A percentile compares a stretch with the other conserved stretches of the same genome.
Evolutionary conservation across 2,113 vertebrate species (phyloP).

Genomic region (Campylomormyrus numenius): DNA sequence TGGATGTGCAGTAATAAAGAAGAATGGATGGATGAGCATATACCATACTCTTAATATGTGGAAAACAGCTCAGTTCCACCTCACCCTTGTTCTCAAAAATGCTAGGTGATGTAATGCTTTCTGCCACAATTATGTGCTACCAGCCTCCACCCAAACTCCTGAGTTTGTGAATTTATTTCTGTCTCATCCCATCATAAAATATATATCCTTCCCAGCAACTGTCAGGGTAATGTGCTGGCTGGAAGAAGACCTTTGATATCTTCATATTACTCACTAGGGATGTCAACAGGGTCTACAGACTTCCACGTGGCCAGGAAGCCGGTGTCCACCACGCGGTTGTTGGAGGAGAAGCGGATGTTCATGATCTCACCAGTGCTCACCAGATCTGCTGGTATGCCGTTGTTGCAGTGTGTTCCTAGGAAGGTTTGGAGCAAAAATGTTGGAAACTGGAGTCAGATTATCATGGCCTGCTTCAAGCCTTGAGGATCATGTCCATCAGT

Average conservation of each 20-base stretch:
- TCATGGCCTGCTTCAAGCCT: not conserved
- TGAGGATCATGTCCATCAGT: not conserved
- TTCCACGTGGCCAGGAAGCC: constrained; percentile 60
- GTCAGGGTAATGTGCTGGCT: not conserved
- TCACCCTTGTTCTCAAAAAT: not conserved
- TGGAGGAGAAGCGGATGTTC: constrained; percentile 55
- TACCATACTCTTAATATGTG: not conserved
- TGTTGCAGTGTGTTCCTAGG: constrained; percentile 56
- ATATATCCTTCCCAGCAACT: not conserved
- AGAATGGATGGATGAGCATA: not conserved
- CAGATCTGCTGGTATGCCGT: constrained; percentile 47
- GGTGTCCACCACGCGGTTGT: constrained; percentile 57
- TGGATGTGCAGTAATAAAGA: not conserved
- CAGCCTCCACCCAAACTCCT: not conserved
- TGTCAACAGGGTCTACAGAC: constrained; percentile 47
- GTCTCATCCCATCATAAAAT: not conserved
- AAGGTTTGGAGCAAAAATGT: constrained; percentile 8
- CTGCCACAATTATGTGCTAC: not conserved
- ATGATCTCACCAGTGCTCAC: constrained; percentile 54
- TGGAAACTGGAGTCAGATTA: not conserved
- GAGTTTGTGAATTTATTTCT: not conserved
- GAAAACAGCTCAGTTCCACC: not conserved
- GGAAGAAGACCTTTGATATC: not conserved
- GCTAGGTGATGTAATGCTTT: not conserved
- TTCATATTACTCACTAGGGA: constrained; percentile 39